Evolutionary conservation across 2,113 vertebrate genomes (phyloP).

Genomic region (Noctilio leporinus): DNA sequence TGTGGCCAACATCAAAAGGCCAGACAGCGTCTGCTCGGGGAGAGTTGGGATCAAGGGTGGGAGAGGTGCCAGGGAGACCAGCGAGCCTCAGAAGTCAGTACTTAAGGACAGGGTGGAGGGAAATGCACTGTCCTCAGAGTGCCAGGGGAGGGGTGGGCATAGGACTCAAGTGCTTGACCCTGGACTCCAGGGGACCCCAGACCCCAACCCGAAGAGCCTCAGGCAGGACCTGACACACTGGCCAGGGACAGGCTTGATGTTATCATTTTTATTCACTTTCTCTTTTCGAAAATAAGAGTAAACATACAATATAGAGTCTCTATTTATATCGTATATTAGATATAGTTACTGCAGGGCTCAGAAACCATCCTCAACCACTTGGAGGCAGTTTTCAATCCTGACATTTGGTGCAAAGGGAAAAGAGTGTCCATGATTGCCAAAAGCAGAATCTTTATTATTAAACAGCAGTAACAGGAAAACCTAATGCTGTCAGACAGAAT

Average conservation of each 20-base stretch:
- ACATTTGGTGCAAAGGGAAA: not conserved
- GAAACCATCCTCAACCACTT: not conserved
- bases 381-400: conserved; percentile 43
- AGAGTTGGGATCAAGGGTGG: not conserved
- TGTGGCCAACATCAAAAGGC: not conserved
- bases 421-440: conserved; percentile 17
- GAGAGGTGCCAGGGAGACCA: not conserved
- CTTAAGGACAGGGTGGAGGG: not conserved
- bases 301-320: conserved; percentile 65
- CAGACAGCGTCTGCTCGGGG: not conserved
- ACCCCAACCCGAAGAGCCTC: not conserved
- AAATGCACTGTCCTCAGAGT: not conserved
- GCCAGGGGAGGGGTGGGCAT: not conserved
- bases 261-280: conserved; percentile 62
- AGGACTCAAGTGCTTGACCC: not conserved
- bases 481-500: not conserved
- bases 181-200: not conserved
- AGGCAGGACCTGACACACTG: conserved; percentile 50
- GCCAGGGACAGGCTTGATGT: not conserved
- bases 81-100: not conserved
- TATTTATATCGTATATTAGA: conserved; percentile 69
- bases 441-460: conserved; percentile 67
- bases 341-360: conserved; percentile 38
- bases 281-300: conserved; percentile 53
- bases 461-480: conserved; percentile 53